Evolutionary conservation across 2,797 vertebrate species (phyloP).

Genomic region (Halcyon chelicuti): DNA sequence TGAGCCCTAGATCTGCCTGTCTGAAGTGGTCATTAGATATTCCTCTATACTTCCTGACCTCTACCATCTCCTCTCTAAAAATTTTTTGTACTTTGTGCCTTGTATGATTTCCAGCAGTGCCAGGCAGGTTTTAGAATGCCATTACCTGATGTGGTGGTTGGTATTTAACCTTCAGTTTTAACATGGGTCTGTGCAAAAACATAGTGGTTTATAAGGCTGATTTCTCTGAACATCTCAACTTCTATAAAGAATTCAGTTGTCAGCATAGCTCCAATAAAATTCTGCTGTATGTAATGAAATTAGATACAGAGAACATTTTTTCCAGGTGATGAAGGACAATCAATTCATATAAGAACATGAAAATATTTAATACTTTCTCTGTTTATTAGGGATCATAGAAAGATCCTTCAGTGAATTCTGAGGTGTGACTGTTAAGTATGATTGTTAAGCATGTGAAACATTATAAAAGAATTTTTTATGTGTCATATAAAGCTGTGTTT

Average conservation of each 20-base stretch:
- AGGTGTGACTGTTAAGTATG: not conserved
- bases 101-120: not conserved
- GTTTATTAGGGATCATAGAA: slow-evolving; percentile 10
- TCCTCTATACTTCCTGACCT: not conserved
- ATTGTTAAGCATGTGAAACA: not conserved
- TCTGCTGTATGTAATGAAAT: not conserved
- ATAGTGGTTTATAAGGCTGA: not conserved
- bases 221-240: not conserved
- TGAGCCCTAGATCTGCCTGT: not conserved
- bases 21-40: not conserved
- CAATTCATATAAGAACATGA: not conserved
- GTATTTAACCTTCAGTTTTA: not conserved
- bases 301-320: not conserved
- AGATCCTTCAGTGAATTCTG: not conserved
- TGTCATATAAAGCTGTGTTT: not conserved
- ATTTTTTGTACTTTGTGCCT: not conserved
- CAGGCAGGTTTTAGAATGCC: not conserved
- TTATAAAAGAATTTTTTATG: not conserved
- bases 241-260: not conserved
- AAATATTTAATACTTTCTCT: slow-evolving; percentile 36
- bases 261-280: not conserved
- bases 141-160: not conserved
- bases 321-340: not conserved
- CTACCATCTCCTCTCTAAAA: not conserved
- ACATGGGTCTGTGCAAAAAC: not conserved